Base-by-base conservation (phyloP, 35 echinoderm and acorn worm species). In the Nesometra sesokonis region DNA sequence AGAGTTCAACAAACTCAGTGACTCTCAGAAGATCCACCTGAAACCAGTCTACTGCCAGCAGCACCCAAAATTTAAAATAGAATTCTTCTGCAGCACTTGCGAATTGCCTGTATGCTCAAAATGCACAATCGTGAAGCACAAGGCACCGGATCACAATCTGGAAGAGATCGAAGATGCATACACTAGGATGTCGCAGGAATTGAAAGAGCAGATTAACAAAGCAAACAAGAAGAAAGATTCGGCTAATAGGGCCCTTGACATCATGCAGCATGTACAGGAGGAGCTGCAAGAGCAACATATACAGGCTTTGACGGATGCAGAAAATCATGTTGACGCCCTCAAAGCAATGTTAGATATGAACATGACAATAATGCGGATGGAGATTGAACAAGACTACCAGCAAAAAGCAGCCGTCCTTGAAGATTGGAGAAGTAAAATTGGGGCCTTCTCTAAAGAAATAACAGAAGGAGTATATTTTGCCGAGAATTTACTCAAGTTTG, bases 71-170 rank as follows among this genome's bases (percentile, higher is more conserved):
- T 78, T 37, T 40, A 32, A 36, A 30, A 19, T 87, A n/a, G 86
- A 87, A 17, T 77, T 80, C 15, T 87, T 78, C 86, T 87, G 86
- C 77, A 31, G 30, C 0, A 87, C 77, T 5, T 87, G 86, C 30
- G 78, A 87, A 34, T 29, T 43, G 8, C 86, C 86, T 31, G 77
- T 87, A 17, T 87, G 86, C 29, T 39, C 35, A 36, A 78, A 87
- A n/a, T 87, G 86, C 86, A 87, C 86, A 1, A 77, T 80, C 8
- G 86, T 87, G 4, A 32, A 78, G n/a, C 86, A 87, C 32, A 79
- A 78, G 31, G 86, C 77, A 13, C 86, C 85, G 4, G 85, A 36
- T 37, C 85, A 87, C 43, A 85, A 85, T 15, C 43, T 85, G 0
- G 39, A 85, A 47, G 83, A 85, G 83, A 40, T 85, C 0, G 31